Evolutionary conservation across 1,140 invertebrate genomes (phyloP), one percentile per base, ranked within the genome.

Genomic region (Listronotus bonariensis): DNA sequence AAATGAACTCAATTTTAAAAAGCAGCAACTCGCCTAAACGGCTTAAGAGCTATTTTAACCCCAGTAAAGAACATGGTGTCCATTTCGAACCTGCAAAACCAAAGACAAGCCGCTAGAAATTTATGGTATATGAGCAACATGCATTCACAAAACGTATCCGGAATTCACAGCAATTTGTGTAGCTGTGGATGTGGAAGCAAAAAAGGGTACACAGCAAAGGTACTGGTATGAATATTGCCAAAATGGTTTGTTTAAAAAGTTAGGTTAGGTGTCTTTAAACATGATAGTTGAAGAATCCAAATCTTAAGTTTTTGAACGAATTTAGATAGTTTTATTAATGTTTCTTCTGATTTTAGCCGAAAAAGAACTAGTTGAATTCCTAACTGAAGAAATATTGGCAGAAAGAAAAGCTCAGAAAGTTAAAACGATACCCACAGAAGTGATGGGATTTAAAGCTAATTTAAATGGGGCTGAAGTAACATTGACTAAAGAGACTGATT

Each of bases 361-460:
- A 78, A 85, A 89, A 68, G 93, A 95, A 76, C 80, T 96, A 34
- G 87, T 92, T 0, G 89, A 93, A 76, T 96, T 95, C 75, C 78
- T 96, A 0, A 87, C 87, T 5, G 92, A 96, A 78, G 94, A 96
- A 82, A 95, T 96, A 64, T 82, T 90, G 52, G 89, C 91, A 0
- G 94, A 96, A 78, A 88, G 88, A 66, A 92, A 93, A 77, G 85
- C 89, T 8, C 87, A 89, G 68, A 92, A 92, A 77, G 74, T 85
- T 3, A 89, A 89, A 76, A 85, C 84, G 0, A 83, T 92, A 69
- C 90, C 90, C 5, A 83, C 85, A n/a, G 87, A 88, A 71, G 67
- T 96, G 18, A 88, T 91, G 17, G 92, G 89, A 0, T 96, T 95
- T 75, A 82, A 85, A 68, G 87, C 94, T 0, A 85, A 86, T 52